A percentile compares a stretch with the other conserved stretches of the same genome.
These are phyloP conservation scores for Cerceris ruficornis DNA, from an alignment of 2,888 invertebrate genomes.

Conservation along the genomic window DNA sequence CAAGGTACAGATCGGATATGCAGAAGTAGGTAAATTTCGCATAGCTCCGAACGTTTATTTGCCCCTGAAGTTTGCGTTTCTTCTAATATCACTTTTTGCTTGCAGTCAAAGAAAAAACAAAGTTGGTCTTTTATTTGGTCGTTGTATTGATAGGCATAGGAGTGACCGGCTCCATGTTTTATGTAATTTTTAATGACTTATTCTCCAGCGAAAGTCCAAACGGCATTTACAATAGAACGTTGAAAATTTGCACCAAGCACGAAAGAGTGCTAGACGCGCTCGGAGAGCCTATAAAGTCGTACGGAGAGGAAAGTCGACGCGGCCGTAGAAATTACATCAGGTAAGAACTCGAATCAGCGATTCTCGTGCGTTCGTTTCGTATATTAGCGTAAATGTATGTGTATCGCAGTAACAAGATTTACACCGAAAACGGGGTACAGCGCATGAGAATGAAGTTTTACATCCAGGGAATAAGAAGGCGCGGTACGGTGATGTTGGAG, in stretches of 20 bases:
- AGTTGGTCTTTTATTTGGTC: conserved; percentile 92
- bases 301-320: conserved; percentile 92
- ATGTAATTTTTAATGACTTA: conserved; percentile 91
- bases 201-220: conserved; percentile 95
- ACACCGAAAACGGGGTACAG: conserved; percentile 88
- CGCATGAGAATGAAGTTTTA: conserved; percentile 96
- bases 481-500: conserved; percentile 93
- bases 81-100: conserved; percentile 30
- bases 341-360: conserved; percentile 73
- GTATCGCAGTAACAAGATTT: conserved; percentile 86
- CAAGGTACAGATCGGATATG: conserved; percentile 72
- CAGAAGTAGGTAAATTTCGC: conserved; percentile 77
- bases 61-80: conserved; percentile 3
- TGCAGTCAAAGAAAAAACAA: conserved; percentile 93
- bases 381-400: not conserved
- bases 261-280: conserved; percentile 90
- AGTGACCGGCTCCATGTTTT: conserved; percentile 92
- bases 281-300: conserved; percentile 94
- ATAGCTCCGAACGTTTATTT: not conserved
- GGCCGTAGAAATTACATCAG: conserved; percentile 92
- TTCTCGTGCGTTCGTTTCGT: not conserved
- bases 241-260: conserved; percentile 89
- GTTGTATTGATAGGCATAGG: conserved; percentile 92
- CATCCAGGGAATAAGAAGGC: conserved; percentile 91
- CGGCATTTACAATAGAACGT: conserved; percentile 91